Conservation (phyloP, 1,140 invertebrate genomes). For the Drosophila nikananu region DNA sequence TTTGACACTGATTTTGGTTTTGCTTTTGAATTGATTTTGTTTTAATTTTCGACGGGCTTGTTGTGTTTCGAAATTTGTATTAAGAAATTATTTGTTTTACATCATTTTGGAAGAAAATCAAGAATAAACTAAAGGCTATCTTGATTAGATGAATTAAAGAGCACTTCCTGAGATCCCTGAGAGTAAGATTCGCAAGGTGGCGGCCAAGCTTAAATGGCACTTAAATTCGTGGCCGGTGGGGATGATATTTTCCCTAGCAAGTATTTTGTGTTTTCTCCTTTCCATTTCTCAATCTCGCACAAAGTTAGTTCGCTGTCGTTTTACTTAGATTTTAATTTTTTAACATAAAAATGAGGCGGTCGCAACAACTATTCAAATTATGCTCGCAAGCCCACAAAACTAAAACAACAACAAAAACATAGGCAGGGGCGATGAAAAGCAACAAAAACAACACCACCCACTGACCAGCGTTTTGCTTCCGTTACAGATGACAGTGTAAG, state of each 20-base stretch:
- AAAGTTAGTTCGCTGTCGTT: constrained; percentile 22
- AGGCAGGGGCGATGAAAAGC: not conserved
- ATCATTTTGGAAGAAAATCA: not conserved
- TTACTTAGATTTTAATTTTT: constrained; percentile 9
- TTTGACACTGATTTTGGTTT: constrained; percentile 23
- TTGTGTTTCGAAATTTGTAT: not conserved
- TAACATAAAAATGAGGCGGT: constrained; percentile 21
- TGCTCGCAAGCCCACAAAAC: constrained; percentile 18
- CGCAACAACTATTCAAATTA: constrained; percentile 48
- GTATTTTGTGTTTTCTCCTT: constrained; percentile 14
- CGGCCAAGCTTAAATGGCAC: not conserved
- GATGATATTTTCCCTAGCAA: constrained; percentile 26
- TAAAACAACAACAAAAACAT: not conserved
- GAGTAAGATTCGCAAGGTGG: not conserved
- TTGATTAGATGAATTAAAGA: not conserved
- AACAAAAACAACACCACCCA: constrained; percentile 34
- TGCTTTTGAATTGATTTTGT: constrained; percentile 7
- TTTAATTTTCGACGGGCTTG: not conserved
- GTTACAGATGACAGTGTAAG: constrained; percentile 60
- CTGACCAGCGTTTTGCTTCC: constrained; percentile 73
- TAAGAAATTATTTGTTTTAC: not conserved
- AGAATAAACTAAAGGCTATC: not conserved
- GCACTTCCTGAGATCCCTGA: not conserved
- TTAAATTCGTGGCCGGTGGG: constrained; percentile 1
- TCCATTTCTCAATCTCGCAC: constrained; percentile 17